Conservation (phyloP, 2,113 vertebrate species). For the Rhinogobius similis region DNA sequence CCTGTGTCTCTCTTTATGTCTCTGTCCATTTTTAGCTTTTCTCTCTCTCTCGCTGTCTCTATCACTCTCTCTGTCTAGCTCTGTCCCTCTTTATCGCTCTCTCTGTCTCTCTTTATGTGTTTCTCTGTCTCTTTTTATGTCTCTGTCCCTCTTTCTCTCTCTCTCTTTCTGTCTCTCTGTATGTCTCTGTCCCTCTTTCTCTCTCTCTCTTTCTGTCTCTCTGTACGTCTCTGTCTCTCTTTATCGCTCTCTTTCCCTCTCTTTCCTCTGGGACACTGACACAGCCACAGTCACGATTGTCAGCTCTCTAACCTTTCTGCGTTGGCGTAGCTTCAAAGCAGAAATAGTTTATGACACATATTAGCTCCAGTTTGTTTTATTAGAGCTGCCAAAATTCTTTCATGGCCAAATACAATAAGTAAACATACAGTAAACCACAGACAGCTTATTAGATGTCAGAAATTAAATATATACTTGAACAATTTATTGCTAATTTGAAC, state of each 20-base stretch:
- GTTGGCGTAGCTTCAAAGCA: conserved; percentile 4
- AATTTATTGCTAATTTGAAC: not conserved
- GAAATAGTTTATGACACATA: conserved; percentile 11
- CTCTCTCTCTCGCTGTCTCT: not conserved
- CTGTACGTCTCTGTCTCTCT: not conserved
- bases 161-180: not conserved
- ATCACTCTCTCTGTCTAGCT: not conserved
- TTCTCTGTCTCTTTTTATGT: not conserved
- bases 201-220: not conserved
- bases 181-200: not conserved
- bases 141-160: not conserved
- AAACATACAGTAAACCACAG: not conserved
- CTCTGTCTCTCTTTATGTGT: no score
- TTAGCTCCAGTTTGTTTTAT: not conserved
- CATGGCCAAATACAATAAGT: not conserved
- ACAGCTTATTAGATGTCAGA: no score
- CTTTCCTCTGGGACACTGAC: no score
- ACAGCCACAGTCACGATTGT: conserved; percentile 21
- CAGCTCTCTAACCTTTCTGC: conserved; percentile 9
- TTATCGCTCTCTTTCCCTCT: not conserved
- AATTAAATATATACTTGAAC: no score
- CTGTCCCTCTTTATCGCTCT: no score
- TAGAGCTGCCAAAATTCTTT: not conserved
- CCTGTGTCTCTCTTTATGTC: no score
- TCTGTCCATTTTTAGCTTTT: accelerated